Percentiles rank a stretch among this genome's conserved stretches.
phyloP scores from a whole-genome alignment of 2,888 invertebrate genomes.

The Drosophila prostipennis region DNA sequence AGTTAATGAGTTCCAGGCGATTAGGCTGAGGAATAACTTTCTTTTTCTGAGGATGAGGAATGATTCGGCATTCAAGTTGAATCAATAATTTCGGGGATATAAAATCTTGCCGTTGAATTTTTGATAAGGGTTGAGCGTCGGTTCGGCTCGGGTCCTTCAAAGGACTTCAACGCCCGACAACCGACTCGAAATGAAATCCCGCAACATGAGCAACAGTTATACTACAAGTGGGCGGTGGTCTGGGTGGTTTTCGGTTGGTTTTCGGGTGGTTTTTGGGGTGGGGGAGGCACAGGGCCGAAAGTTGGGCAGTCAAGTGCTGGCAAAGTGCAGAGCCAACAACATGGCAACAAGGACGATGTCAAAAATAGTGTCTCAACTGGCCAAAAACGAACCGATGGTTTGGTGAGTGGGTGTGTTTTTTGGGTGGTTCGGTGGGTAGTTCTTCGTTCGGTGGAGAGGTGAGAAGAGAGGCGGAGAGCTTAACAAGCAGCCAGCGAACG shows the following conservation, averaged over 20 bases:
- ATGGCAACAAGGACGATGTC: constrained; percentile 32
- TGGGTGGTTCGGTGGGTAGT: background rate
- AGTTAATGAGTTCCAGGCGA: constrained; percentile 39
- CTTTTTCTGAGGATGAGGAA: background rate
- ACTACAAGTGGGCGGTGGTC: background rate
- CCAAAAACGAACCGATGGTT: background rate
- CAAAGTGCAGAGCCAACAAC: constrained; percentile 33
- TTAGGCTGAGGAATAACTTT: constrained; percentile 5
- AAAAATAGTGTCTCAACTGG: constrained; percentile 41
- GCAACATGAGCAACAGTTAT: constrained; percentile 50
- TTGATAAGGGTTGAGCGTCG: constrained; percentile 38
- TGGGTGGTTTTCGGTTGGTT: background rate
- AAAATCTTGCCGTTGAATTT: constrained; percentile 39
- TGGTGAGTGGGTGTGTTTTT: constrained; percentile 1
- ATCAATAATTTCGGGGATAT: constrained; percentile 40
- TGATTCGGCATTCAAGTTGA: constrained; percentile 35
- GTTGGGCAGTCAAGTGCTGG: constrained; percentile 41
- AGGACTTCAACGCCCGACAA: constrained; percentile 3
- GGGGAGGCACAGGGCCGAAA: background rate
- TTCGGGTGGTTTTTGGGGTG: no score
- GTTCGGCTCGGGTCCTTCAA: constrained; percentile 5
- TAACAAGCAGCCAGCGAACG: constrained; percentile 52
- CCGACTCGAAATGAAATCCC: constrained; percentile 8
- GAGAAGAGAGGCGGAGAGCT: background rate
- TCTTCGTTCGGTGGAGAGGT: background rate